phyloP scores from a whole-genome alignment of 2,113 vertebrate genomes.

The Turnix velox region DNA sequence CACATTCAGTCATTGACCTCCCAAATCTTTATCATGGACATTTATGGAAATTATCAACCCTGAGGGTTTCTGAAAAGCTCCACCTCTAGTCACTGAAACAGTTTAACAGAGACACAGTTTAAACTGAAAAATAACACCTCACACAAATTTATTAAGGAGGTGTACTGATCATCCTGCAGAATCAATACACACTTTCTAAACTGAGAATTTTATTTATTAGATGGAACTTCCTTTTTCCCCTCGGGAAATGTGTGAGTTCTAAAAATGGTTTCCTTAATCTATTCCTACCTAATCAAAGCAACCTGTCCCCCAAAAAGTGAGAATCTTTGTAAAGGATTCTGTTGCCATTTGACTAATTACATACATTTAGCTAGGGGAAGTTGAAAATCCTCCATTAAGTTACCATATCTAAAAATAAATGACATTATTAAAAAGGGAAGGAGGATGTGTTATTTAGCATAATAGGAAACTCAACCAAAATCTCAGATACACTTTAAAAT shows the following conservation, averaged over 20 bases:
- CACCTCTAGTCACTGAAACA: neutral
- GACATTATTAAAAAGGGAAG: conserved; percentile 10
- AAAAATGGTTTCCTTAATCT: conserved; percentile 47
- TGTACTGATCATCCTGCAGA: neutral
- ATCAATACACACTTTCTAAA: neutral
- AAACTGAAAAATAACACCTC: neutral
- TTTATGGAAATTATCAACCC: neutral
- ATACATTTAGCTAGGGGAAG: neutral
- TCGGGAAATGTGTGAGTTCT: neutral
- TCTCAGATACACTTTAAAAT: conserved; percentile 11
- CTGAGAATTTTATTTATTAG: neutral
- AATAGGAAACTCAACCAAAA: conserved; percentile 24
- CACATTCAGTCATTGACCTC: neutral
- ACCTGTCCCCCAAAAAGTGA: neutral
- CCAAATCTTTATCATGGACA: neutral
- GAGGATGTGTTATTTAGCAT: neutral
- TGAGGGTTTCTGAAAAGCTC: neutral
- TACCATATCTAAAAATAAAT: conserved; percentile 4
- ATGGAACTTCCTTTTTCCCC: neutral
- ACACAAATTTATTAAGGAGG: neutral
- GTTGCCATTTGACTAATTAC: conserved; percentile 17
- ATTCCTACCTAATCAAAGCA: conserved; percentile 17
- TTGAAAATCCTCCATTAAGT: neutral
- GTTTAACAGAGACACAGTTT: neutral
- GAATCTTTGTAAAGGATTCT: neutral